phyloP scores from a whole-genome alignment of 2,888 invertebrate genomes.

The Ceriagrion tenellum region DNA sequence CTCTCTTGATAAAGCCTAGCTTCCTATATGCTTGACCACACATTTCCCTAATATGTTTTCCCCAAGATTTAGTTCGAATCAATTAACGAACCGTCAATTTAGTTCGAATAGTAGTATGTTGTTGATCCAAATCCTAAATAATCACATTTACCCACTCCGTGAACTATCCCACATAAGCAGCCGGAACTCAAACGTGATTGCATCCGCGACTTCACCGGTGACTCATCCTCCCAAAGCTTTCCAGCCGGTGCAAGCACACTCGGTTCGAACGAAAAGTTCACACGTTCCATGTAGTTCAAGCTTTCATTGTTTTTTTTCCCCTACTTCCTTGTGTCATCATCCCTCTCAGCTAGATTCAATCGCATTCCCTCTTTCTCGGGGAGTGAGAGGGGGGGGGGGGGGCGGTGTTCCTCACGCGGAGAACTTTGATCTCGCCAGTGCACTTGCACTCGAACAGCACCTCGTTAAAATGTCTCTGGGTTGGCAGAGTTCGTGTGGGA shows the following conservation, averaged over 20 bases:
- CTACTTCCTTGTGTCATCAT: background rate
- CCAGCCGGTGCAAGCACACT: background rate
- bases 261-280: background rate
- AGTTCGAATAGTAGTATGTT: too few species aligned
- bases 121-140: too few species aligned
- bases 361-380: background rate
- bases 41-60: too few species aligned
- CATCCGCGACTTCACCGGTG: too few species aligned
- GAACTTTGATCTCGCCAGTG: background rate
- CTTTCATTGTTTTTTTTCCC: background rate
- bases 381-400: too few species aligned
- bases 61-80: too few species aligned
- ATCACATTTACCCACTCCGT: background rate
- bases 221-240: background rate
- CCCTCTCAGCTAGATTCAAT: background rate
- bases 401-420: background rate
- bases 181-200: background rate
- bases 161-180: background rate
- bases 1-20: too few species aligned
- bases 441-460: background rate
- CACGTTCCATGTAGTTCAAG: background rate
- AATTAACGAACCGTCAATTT: too few species aligned
- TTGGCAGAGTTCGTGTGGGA: background rate
- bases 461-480: background rate
- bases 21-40: too few species aligned